These are phyloP conservation scores for Drosophila pectinifera DNA, from an alignment of 1,140 invertebrate genomes.

Conservation along the genomic window DNA sequence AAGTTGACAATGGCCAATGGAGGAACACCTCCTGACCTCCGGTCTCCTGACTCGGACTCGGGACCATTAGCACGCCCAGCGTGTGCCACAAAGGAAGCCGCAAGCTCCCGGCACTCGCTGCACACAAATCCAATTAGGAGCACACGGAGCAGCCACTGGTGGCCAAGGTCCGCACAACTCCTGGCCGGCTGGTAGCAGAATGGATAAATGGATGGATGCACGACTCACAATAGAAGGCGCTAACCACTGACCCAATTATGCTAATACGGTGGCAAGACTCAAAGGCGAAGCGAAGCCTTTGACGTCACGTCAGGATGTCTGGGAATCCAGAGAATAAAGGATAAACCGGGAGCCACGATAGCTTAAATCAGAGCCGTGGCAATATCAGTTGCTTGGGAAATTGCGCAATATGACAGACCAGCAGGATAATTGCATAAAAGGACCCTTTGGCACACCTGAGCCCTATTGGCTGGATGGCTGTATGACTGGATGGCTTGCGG, in stretches of 20 bases:
- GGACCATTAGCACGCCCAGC: slow-evolving; percentile 63
- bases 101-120: slow-evolving; percentile 20
- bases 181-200: slow-evolving; percentile 1
- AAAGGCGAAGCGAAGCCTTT: slow-evolving; percentile 40
- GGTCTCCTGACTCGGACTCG: background rate
- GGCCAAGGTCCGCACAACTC: slow-evolving; percentile 20
- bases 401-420: slow-evolving; percentile 68
- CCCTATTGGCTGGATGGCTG: slow-evolving; percentile 53
- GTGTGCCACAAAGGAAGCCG: slow-evolving; percentile 62
- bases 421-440: slow-evolving; percentile 69
- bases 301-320: slow-evolving; percentile 44
- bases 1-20: slow-evolving; percentile 18
- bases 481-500: background rate
- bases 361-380: slow-evolving; percentile 23
- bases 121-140: slow-evolving; percentile 68
- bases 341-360: slow-evolving; percentile 5
- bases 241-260: slow-evolving; percentile 78
- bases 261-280: slow-evolving; percentile 54
- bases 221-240: slow-evolving; percentile 29
- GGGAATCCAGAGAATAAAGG: slow-evolving; percentile 15
- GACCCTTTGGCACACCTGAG: slow-evolving; percentile 67
- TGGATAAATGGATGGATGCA: slow-evolving; percentile 33
- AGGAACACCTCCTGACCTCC: slow-evolving; percentile 5
- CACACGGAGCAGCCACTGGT: background rate
- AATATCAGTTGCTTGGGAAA: slow-evolving; percentile 52